Percentiles rank a stretch among this genome's conserved stretches.
Evolutionary conservation across 2,888 invertebrate species (phyloP).

Genomic region (Trichogramma dendrolimi): DNA sequence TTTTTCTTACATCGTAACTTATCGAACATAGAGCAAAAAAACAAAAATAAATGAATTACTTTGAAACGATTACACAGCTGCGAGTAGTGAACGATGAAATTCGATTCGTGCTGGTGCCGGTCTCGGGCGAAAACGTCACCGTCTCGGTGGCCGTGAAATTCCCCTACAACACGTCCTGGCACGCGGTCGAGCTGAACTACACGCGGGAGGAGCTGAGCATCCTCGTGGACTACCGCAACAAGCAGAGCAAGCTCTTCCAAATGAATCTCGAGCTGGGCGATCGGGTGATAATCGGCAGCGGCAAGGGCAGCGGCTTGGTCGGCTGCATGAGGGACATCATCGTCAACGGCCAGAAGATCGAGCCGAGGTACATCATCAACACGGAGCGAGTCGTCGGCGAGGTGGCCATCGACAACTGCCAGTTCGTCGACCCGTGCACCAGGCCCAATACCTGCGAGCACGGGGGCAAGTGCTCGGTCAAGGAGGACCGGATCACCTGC

Average conservation of each 20-base stretch:
- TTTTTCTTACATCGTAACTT: neutral
- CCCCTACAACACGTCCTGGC: constrained; percentile 76
- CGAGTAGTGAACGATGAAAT: constrained; percentile 80
- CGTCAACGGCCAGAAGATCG: constrained; percentile 76
- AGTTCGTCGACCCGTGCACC: constrained; percentile 83
- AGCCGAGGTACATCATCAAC: constrained; percentile 76
- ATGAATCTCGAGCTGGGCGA: constrained; percentile 67
- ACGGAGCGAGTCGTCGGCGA: constrained; percentile 81
- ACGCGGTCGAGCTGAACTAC: constrained; percentile 75
- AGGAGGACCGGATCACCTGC: constrained; percentile 81
- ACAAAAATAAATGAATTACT: neutral
- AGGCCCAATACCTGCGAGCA: constrained; percentile 90
- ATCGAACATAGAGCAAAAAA: neutral
- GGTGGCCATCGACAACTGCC: constrained; percentile 84
- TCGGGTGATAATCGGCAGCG: constrained; percentile 75
- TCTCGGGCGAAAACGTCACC: constrained; percentile 71
- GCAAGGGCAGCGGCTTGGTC: constrained; percentile 71
- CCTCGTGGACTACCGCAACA: constrained; percentile 71
- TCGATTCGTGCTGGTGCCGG: constrained; percentile 74
- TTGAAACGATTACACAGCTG: constrained; percentile 54
- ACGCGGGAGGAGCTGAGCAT: constrained; percentile 69
- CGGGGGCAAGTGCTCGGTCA: constrained; percentile 84
- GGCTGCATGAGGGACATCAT: constrained; percentile 88
- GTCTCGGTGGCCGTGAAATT: constrained; percentile 78
- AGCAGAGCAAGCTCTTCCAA: constrained; percentile 64